Conservation (phyloP, 2,113 vertebrate species). For the Eulemur macaco region DNA sequence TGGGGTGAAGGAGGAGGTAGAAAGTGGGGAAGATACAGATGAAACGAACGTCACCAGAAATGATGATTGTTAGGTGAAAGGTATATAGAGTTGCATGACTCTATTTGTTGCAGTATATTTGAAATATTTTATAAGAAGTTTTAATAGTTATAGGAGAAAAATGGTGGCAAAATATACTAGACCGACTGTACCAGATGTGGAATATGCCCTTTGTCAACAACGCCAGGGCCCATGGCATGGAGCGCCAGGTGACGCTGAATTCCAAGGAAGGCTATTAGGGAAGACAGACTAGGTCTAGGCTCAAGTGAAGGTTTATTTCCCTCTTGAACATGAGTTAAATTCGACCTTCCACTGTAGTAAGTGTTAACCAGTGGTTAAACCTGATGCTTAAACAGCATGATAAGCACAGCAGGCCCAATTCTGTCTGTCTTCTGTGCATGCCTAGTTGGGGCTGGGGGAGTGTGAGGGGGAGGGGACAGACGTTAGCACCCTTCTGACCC, state of each 20-base stretch:
- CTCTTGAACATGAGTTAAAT: background rate
- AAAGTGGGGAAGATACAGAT: fast-evolving
- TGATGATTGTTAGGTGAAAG: fast-evolving
- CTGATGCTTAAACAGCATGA: background rate
- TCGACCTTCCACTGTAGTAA: background rate
- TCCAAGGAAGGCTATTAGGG: background rate
- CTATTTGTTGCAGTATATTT: background rate
- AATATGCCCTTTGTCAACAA: background rate
- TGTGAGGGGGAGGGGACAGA: background rate
- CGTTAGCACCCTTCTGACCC: slow-evolving; percentile 28
- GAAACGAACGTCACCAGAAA: background rate
- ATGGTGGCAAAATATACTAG: background rate
- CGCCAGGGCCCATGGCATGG: fast-evolving
- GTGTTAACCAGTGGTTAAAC: background rate
- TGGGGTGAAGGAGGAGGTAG: too few relatives aligned
- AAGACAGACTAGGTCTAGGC: background rate
- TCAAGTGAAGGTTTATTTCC: background rate
- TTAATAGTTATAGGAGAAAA: background rate
- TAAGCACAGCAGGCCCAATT: background rate
- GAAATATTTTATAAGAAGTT: background rate
- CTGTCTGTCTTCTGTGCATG: background rate
- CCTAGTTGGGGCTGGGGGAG: background rate
- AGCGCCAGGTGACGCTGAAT: background rate
- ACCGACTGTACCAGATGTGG: background rate
- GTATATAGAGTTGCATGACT: background rate